Evolutionary conservation across 2,797 vertebrate species (phyloP).

Genomic region (Lacerta viridis): DNA sequence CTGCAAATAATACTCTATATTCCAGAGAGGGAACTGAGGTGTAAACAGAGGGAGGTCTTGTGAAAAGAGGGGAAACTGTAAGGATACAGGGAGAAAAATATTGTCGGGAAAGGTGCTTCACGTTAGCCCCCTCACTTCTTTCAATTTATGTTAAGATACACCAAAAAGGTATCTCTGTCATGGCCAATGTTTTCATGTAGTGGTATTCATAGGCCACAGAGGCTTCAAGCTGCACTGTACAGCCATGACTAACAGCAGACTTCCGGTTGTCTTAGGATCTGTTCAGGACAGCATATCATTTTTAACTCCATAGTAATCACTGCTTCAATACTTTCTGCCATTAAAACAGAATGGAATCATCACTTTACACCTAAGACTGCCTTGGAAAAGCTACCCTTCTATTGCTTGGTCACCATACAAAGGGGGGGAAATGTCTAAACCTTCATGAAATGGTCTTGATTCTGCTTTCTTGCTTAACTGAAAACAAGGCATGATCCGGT

Average conservation of each 20-base stretch:
- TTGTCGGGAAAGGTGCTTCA: conserved; percentile 37
- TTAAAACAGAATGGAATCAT: conserved; percentile 17
- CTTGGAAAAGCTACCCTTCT: neutral
- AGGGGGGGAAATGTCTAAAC: neutral
- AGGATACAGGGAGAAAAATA: conserved; percentile 22
- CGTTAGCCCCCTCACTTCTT: conserved; percentile 1
- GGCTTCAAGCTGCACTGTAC: neutral
- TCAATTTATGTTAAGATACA: conserved; percentile 10
- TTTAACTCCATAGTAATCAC: conserved; percentile 12
- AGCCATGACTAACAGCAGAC: conserved; percentile 5
- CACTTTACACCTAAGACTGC: neutral
- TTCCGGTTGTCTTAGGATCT: neutral
- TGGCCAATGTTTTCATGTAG: neutral
- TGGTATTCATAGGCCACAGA: neutral
- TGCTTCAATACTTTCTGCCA: neutral
- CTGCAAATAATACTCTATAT: conserved; percentile 87
- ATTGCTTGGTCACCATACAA: neutral
- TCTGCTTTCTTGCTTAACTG: neutral
- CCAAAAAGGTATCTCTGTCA: neutral
- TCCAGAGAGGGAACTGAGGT: conserved; percentile 94
- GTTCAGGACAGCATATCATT: neutral
- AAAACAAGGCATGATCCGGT: neutral
- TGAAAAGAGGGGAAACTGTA: conserved; percentile 8
- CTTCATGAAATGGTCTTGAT: neutral
- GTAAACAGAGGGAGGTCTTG: conserved; percentile 71